phyloP scores from a whole-genome alignment of 23 tunicate genomes.

The Aplidium turbinatum region DNA sequence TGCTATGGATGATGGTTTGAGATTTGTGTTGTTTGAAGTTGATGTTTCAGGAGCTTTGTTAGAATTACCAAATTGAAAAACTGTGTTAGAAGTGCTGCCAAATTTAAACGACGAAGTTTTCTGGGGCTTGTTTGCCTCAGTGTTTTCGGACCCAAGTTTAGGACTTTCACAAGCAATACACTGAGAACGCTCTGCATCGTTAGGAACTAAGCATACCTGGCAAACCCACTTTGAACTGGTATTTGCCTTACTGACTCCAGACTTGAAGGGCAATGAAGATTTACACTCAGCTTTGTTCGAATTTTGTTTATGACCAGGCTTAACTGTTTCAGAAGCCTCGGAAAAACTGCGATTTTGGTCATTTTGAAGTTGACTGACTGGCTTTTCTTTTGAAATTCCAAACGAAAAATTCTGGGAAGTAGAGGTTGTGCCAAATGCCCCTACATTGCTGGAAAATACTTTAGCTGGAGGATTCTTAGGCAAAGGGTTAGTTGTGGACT shows the following conservation, averaged over 20 bases:
- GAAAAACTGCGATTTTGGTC: not conserved
- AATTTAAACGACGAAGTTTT: conserved; percentile 24
- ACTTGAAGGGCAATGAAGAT: no score
- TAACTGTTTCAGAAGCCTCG: not conserved
- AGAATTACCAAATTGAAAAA: conserved; percentile 11
- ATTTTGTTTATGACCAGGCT: no score
- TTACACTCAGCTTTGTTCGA: no score
- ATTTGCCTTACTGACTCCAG: not conserved
- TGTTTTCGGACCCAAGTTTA: not conserved
- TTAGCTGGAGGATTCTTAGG: not conserved
- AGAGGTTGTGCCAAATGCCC: not conserved
- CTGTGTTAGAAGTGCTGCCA: conserved; percentile 7
- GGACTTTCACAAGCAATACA: conserved; percentile 34
- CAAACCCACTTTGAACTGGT: conserved; percentile 26
- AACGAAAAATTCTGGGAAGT: not conserved
- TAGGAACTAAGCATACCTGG: conserved; percentile 26
- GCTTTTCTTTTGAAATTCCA: not conserved
- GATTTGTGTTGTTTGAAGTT: not conserved
- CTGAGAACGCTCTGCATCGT: conserved; percentile 7
- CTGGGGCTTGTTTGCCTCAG: not conserved
- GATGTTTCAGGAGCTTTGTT: not conserved
- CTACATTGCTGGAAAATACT: conserved; percentile 6
- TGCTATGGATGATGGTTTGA: not conserved
- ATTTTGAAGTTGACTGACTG: not conserved
- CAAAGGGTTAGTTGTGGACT: not conserved